Evolutionary conservation across 35 echinoderm and acorn worm species (phyloP), one percentile per base, ranked within the genome.

Genomic region (Patiria miniata): DNA sequence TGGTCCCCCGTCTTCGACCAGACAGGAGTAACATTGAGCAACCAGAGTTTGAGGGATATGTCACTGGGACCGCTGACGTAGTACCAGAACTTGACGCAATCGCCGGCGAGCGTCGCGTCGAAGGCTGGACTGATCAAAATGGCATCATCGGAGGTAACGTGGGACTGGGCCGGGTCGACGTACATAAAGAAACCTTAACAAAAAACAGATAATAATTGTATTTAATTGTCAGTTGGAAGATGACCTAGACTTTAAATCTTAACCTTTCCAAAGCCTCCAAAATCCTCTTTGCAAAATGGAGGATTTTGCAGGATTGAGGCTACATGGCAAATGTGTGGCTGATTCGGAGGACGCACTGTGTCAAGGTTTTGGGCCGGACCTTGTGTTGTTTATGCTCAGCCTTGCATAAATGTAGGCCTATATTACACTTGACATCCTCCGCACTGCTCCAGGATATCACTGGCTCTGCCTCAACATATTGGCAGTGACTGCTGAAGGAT

Each of bases 51-150:
- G 10, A 90, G 42, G 16, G 52, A 34, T 5, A 30, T 32, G 4
- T 47, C 40, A 19, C 15, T 44, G 76, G 37, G n/a, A 9, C 81
- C 81, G 34, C 83, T 38, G 40, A 90, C 0, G 42, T 84, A 82
- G 61, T 90, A 90, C 88, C 88, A 90, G 81, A 90, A 90, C 52
- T 47, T 84, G 23, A 90, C 34, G 23, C 88, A 90, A 28, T 90
- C 81, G 8, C 88, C 88, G 4, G 28, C 30, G 0, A 81, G 39
- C 9, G 88, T 78, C 4, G 79, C 61, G 84, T 82, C 79, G 34
- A 84, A 90, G 61, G 28, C 36, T 4, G 81, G 58, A 69, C 88
- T 90, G 7, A 53, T 38, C 5, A 90, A 50, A 28, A 83, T 84
- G n/a, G 88, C 88, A 26, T 40, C 51, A 34, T 83, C 81, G 2